Evolutionary conservation across 2,797 vertebrate species (phyloP), one percentile per base, ranked within the genome.

Genomic region (Lagocephalus sceleratus): DNA sequence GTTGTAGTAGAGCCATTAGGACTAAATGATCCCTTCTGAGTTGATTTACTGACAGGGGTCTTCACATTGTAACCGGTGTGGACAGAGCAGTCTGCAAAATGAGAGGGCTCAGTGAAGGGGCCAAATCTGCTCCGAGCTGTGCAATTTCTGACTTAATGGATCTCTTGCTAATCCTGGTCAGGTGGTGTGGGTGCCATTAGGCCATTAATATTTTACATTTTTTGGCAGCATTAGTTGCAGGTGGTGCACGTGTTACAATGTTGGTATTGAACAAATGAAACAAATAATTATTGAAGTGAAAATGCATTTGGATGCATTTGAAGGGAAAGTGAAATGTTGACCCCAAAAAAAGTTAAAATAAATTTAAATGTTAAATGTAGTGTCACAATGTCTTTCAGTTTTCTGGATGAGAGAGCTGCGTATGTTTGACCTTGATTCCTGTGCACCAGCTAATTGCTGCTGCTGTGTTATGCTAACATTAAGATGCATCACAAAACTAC

Each of bases 21-120:
- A 49, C 75, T 83, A 78, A 86, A 84, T 75, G 81, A 82, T 83
- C 78, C 82, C 76, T 69, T 73, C 74, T 71, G 82, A 81, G 67
- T 78, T 78, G 77, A 85, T 83, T 79, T 73, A 82, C 73, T 67
- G 78, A 81, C 63, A 62, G 61, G 49, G 58, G 68, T 60, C 76
- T 75, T 81, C 71, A 66, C 72, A 65, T 76, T 63, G 72, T 69
- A 67, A 73, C 47, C 49, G 57, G 67, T 70, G 68, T 54, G 75
- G 73, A 71, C 51, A 25, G 65, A 58, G 46, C 38, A 20, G 60
- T 51, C 26, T 53, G 55, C 42, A 47, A 45, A 57, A 59, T 41
- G 65, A 63, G 47, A 60, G 60, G 51, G 60, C 53, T 77, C 12
- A 40, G 54, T 20, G 10, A 51, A 25, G 35, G 25, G 54, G 32